Percentiles rank a stretch among this genome's conserved stretches.
phyloP scores from a whole-genome alignment of 2,797 vertebrate species.

The Protosalanx chinensis region DNA sequence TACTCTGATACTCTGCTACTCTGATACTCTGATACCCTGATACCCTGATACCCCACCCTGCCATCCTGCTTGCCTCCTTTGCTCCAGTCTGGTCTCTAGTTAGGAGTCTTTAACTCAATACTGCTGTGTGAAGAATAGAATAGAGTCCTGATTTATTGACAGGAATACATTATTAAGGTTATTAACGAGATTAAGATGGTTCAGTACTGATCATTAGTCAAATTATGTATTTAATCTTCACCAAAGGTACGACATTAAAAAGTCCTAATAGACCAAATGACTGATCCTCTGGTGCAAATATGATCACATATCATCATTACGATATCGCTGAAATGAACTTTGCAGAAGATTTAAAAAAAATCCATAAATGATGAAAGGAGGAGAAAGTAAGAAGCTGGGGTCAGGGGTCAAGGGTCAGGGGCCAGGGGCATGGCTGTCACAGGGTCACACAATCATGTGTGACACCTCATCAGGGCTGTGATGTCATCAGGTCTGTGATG shows the following conservation, averaged over 20 bases:
- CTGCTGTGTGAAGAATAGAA: background rate
- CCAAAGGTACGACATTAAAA: background rate
- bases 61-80: too few relatives aligned
- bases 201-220: too few relatives aligned
- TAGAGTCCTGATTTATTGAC: background rate
- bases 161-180: too few relatives aligned
- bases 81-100: too few relatives aligned
- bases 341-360: background rate
- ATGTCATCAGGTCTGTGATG: too few relatives aligned
- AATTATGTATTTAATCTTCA: too few relatives aligned
- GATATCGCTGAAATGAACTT: constrained; percentile 3
- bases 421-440: background rate
- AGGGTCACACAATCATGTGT: background rate
- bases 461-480: too few relatives aligned
- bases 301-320: background rate
- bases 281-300: background rate
- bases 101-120: background rate
- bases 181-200: too few relatives aligned
- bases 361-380: constrained; percentile 21
- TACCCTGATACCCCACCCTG: too few relatives aligned
- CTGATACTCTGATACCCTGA: too few relatives aligned
- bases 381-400: constrained; percentile 11
- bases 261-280: background rate
- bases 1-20: too few relatives aligned
- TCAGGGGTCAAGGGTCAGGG: background rate